Evolutionary conservation across 2,888 invertebrate species (phyloP).

Genomic region (Sycophila texana): DNA sequence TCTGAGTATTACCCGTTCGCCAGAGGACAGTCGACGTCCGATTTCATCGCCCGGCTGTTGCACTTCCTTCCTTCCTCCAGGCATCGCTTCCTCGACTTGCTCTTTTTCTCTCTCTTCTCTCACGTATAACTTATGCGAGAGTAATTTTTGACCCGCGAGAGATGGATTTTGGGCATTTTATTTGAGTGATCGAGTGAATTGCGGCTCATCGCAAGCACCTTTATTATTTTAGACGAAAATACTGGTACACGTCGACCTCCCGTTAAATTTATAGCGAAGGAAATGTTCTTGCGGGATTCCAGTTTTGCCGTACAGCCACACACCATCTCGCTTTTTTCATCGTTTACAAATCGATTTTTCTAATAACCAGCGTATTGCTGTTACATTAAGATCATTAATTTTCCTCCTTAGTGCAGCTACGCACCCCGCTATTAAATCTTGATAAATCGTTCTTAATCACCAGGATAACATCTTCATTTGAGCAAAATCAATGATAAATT

Average conservation of each 20-base stretch:
- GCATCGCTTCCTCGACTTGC: conserved; percentile 8
- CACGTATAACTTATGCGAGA: background rate
- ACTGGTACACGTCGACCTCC: background rate
- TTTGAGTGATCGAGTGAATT: background rate
- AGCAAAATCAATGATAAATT: conserved; percentile 17
- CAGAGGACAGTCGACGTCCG: conserved; percentile 30
- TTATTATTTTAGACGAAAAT: background rate
- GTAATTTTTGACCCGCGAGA: background rate
- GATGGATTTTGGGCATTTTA: background rate
- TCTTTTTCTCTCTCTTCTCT: background rate
- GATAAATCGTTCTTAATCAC: conserved; percentile 52
- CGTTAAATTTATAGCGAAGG: no score
- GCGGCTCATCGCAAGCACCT: background rate
- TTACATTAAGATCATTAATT: no score
- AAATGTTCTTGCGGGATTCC: no score
- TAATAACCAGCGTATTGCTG: no score
- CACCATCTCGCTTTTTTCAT: background rate
- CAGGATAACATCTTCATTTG: conserved; percentile 42
- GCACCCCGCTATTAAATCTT: conserved; percentile 29
- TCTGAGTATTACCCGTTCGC: conserved; percentile 3
- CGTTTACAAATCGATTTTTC: no score
- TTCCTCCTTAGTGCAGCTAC: no score
- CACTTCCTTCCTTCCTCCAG: conserved; percentile 28
- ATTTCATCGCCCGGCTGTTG: conserved; percentile 26
- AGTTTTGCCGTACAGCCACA: no score